These are phyloP conservation scores for Brachyptera risi DNA, from an alignment of 2,888 invertebrate genomes.

Conservation along the genomic window DNA sequence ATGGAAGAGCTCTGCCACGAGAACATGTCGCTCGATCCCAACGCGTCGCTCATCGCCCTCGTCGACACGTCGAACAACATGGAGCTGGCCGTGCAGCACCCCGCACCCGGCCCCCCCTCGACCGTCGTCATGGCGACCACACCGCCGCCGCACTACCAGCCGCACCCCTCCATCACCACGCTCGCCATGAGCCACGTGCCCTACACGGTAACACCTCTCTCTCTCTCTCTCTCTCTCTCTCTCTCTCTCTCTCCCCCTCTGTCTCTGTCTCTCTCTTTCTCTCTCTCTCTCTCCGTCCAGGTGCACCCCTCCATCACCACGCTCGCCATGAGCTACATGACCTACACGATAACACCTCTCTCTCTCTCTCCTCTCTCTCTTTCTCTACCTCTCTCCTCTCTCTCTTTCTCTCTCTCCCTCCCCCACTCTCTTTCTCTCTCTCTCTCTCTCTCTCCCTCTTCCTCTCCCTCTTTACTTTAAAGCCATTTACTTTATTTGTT, in stretches of 20 bases:
- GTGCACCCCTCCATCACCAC: constrained; percentile 3
- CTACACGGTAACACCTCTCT: not conserved
- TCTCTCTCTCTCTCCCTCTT: too few relatives aligned
- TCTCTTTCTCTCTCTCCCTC: too few relatives aligned
- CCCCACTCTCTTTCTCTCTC: too few relatives aligned
- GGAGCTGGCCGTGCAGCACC: too few relatives aligned
- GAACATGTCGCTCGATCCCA: constrained; percentile 53
- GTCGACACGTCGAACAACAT: constrained; percentile 38
- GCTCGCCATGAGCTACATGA: not conserved
- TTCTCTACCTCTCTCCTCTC: too few relatives aligned
- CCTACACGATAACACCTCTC: constrained; percentile 1
- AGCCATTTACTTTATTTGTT: too few relatives aligned
- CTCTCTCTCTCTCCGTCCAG: too few relatives aligned
- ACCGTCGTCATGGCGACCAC: constrained; percentile 41
- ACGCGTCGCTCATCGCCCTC: constrained; percentile 54
- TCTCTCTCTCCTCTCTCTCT: too few relatives aligned
- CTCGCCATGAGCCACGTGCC: constrained; percentile 6
- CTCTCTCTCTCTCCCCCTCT: too few relatives aligned
- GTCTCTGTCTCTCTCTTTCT: too few relatives aligned
- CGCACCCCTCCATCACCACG: constrained; percentile 1
- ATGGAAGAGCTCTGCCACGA: constrained; percentile 57
- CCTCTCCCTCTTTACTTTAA: too few relatives aligned
- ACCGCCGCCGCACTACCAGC: constrained; percentile 32
- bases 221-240: too few relatives aligned
- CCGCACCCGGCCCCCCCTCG: constrained; percentile 42